Percentiles rank a stretch among this genome's conserved stretches.
Conservation (phyloP, 2,113 vertebrate species). For the Diadophis punctatus region DNA sequence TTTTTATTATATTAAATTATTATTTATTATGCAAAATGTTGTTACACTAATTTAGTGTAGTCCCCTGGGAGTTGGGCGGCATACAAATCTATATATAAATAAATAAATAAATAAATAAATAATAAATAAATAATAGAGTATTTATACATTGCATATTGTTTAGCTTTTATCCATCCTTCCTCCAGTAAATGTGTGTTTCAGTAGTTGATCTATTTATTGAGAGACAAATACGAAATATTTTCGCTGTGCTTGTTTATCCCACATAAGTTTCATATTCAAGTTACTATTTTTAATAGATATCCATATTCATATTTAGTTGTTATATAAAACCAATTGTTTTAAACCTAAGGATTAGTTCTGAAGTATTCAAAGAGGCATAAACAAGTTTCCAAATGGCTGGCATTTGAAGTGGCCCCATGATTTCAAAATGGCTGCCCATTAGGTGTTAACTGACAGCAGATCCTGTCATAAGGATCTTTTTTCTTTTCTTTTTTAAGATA, state of each 20-base stretch:
- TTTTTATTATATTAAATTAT: not conserved
- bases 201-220: not conserved
- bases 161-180: not conserved
- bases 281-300: not conserved
- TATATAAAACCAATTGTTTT: not conserved
- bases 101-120: no score
- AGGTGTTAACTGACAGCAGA: not conserved
- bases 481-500: not conserved
- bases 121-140: no score
- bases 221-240: not conserved
- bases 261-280: not conserved
- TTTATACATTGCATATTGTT: not conserved
- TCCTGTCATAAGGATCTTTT: not conserved
- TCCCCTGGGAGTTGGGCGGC: no score
- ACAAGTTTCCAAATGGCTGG: not conserved
- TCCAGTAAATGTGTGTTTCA: not conserved
- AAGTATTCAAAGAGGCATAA: not conserved
- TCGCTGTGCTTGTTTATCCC: not conserved
- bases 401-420: not conserved
- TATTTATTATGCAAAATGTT: not conserved
- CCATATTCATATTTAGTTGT: not conserved
- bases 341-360: not conserved
- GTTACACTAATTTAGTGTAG: not conserved
- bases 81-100: no score
- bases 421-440: constrained; percentile 6